Evolutionary conservation across 2,113 vertebrate genomes (phyloP).

Genomic region (Electrona antarctica): DNA sequence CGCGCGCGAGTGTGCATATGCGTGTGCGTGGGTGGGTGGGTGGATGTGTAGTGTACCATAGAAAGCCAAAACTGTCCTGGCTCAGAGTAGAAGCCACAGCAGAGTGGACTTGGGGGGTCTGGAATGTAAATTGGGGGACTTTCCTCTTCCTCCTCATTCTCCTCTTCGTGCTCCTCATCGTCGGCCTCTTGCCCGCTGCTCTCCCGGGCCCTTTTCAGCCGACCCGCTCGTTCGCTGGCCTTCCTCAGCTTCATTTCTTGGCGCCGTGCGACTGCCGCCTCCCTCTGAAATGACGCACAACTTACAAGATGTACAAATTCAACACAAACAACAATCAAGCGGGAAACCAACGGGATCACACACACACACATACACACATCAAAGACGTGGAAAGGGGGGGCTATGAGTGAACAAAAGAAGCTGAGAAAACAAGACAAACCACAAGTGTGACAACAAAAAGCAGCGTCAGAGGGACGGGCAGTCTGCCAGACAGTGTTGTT

Average conservation of each 20-base stretch:
- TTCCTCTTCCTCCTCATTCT: slow-evolving; percentile 76
- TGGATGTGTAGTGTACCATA: slow-evolving; percentile 82
- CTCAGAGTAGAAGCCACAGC: slow-evolving; percentile 89
- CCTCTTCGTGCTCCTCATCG: slow-evolving; percentile 56
- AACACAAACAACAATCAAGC: slow-evolving; percentile 5
- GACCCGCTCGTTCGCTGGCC: slow-evolving; percentile 59
- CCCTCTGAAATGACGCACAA: slow-evolving; percentile 74
- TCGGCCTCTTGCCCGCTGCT: slow-evolving; percentile 53
- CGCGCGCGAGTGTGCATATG: slow-evolving; percentile 17
- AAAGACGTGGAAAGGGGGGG: background rate
- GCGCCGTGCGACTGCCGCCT: slow-evolving; percentile 76
- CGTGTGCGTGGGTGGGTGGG: slow-evolving; percentile 8
- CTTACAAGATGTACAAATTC: background rate
- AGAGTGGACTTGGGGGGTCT: slow-evolving; percentile 83
- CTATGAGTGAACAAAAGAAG: background rate
- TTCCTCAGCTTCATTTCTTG: slow-evolving; percentile 71
- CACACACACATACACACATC: background rate
- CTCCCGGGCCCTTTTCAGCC: slow-evolving; percentile 59
- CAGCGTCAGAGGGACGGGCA: background rate
- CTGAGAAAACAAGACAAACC: background rate
- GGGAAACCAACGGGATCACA: background rate
- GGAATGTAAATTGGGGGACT: slow-evolving; percentile 82
- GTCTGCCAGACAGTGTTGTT: background rate
- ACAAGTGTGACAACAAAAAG: background rate
- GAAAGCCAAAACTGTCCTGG: slow-evolving; percentile 92